Evolutionary conservation across 2,888 invertebrate species (phyloP), one percentile per base, ranked within the genome.

Genomic region (Agrochola lychnidis): DNA sequence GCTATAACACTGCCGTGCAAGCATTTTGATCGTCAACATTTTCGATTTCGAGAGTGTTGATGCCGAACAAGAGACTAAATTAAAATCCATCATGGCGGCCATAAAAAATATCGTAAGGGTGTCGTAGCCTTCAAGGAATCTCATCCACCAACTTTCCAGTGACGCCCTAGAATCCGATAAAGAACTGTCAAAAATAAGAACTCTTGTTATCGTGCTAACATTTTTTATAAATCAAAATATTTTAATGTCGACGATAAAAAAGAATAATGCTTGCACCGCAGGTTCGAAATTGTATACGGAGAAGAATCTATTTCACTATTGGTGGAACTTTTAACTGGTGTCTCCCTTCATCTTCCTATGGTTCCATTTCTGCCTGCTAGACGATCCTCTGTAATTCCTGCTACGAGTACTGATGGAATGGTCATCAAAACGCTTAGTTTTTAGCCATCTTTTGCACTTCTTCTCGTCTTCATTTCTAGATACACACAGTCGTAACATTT

Each of bases 401-500:
- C 3, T 25, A 16, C 12, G 0, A 45, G 12, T 66, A 14, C 25
- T 25, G 19, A 48, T 66, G 22, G 3, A 12, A 22, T 6, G 36
- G 36, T 61, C n/a, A 36, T 10, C 67, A 10, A 22, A 36, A 68
- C 16, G 14, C 36, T 9, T 9, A 36, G 12, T n/a, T 9, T 30
- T 56, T 6, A 36, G 22, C 25, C 45, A n/a, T 19, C 1, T 76
- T 25, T 48, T 22, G 1, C 25, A 4, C 22, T 2, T 14, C 10
- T 40, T 40, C 22, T 61, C 16, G 16, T 73, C 25, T 62, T 16
- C 25, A 36, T n/a, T 36, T 51, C 7, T 59, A 40, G 48, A 57
- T 19, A 40, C 7, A 48, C 40, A 19, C 16, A 0, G 36, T 36
- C 6, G 48, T 40, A 56, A 63, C 74, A 70, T 84, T 74, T 71